Evolutionary conservation across 1,140 invertebrate species (phyloP).

Genomic region (Brachionus angularis): DNA sequence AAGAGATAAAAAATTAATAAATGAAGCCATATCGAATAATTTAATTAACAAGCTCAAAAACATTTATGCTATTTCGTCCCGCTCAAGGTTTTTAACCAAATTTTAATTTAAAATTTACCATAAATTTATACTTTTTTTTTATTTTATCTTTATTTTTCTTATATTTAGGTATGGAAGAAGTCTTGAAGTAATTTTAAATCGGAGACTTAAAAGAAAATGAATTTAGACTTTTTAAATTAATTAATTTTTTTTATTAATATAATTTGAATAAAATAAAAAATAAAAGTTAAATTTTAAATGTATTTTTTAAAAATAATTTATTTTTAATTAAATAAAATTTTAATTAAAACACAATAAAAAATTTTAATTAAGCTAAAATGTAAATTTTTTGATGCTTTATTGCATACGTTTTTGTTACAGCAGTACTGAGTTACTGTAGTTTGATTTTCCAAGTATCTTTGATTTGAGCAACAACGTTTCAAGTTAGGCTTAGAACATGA

Average conservation of each 20-base stretch:
- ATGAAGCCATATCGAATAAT: constrained; percentile 8
- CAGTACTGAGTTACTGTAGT: constrained; percentile 4
- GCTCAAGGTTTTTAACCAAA: background rate
- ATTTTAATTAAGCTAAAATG: background rate
- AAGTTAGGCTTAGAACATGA: background rate
- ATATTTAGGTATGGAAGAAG: too few species aligned
- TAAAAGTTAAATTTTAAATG: too few species aligned
- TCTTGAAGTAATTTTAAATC: too few species aligned
- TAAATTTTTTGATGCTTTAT: background rate
- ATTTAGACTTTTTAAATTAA: too few species aligned
- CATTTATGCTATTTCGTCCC: background rate
- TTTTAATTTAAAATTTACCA: background rate
- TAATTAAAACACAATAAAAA: background rate
- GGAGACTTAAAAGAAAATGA: too few species aligned
- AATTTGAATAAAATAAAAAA: too few species aligned
- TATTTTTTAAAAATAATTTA: too few species aligned
- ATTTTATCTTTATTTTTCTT: too few species aligned
- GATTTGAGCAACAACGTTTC: background rate
- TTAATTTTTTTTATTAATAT: too few species aligned
- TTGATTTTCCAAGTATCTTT: background rate
- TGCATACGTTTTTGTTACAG: constrained; percentile 31
- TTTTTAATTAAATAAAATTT: too few species aligned
- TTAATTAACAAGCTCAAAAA: constrained; percentile 6
- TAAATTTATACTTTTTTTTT: background rate
- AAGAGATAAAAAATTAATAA: constrained; percentile 4